These are phyloP conservation scores for Melanchra persicariae DNA, from an alignment of 2,888 invertebrate genomes.

Conservation along the genomic window DNA sequence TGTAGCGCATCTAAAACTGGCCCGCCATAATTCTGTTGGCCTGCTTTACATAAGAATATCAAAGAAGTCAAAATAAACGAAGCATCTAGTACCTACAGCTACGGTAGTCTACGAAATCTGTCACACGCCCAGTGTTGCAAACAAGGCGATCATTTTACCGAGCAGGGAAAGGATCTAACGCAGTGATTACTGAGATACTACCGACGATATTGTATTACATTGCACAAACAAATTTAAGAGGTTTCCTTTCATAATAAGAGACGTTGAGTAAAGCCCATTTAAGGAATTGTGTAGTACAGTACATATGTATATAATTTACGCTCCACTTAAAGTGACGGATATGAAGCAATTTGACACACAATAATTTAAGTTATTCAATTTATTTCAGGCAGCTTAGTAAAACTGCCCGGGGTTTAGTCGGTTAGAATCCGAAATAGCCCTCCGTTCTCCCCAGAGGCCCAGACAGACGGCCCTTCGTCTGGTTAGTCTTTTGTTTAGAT, in stretches of 20 bases:
- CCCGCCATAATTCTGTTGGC: background rate
- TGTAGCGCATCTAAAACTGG: background rate
- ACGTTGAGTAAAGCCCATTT: slow-evolving; percentile 63
- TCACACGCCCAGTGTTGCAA: slow-evolving; percentile 71
- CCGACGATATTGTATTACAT: slow-evolving; percentile 74
- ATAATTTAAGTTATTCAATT: slow-evolving; percentile 17
- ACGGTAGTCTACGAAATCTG: slow-evolving; percentile 57
- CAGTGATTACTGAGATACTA: slow-evolving; percentile 67
- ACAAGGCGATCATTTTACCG: slow-evolving; percentile 72
- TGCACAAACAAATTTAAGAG: slow-evolving; percentile 75
- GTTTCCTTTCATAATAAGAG: slow-evolving; percentile 71
- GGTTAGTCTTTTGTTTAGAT: no score
- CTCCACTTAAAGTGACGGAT: slow-evolving; percentile 53
- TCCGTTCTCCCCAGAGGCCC: no score
- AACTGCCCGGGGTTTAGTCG: background rate
- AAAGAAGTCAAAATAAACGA: slow-evolving; percentile 15
- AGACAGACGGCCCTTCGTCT: no score
- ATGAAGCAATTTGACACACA: slow-evolving; percentile 42
- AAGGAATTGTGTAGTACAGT: slow-evolving; percentile 59
- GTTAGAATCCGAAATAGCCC: background rate
- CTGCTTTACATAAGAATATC: background rate
- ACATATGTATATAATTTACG: slow-evolving; percentile 54
- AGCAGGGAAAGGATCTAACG: slow-evolving; percentile 72
- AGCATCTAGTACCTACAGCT: slow-evolving; percentile 20
- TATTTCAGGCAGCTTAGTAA: slow-evolving; percentile 7